A percentile compares a stretch with the other conserved stretches of the same genome.
phyloP scores from a whole-genome alignment of 64 coral and sea anemone species.

The Montipora cactus region DNA sequence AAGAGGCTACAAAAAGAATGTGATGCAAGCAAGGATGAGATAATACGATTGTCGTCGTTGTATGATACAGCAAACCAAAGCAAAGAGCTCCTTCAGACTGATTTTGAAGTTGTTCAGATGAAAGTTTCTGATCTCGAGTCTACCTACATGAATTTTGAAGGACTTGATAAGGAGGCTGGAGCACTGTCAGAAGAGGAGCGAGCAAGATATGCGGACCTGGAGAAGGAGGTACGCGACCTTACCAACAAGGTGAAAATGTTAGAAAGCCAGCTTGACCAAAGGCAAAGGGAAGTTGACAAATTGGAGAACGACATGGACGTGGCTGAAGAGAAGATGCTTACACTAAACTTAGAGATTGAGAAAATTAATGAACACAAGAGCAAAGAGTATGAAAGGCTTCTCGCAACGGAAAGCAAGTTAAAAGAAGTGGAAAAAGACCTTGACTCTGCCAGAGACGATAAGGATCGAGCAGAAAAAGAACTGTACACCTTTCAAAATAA shows the following conservation, averaged over 20 bases:
- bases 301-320: slow-evolving; percentile 95
- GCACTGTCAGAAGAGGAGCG: slow-evolving; percentile 76
- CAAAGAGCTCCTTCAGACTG: slow-evolving; percentile 78
- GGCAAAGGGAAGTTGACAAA: slow-evolving; percentile 81
- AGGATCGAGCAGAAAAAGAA: slow-evolving; percentile 80
- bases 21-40: slow-evolving; percentile 79
- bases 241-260: slow-evolving; percentile 47
- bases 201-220: slow-evolving; percentile 66
- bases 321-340: slow-evolving; percentile 93
- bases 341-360: slow-evolving; percentile 88
- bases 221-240: slow-evolving; percentile 70
- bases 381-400: slow-evolving; percentile 79
- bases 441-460: slow-evolving; percentile 66
- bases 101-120: slow-evolving; percentile 77
- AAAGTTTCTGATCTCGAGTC: slow-evolving; percentile 88
- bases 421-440: slow-evolving; percentile 85
- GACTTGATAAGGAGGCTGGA: slow-evolving; percentile 72
- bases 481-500: slow-evolving; percentile 66
- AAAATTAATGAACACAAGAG: slow-evolving; percentile 76
- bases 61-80: slow-evolving; percentile 81
- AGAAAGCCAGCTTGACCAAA: slow-evolving; percentile 39
- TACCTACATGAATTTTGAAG: slow-evolving; percentile 79
- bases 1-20: slow-evolving; percentile 50
- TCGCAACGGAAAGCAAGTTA: slow-evolving; percentile 75
- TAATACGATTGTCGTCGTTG: slow-evolving; percentile 56